Percentiles rank a stretch among this genome's conserved stretches.
phyloP scores from a whole-genome alignment of 2,797 vertebrate genomes.

The Mus spretus region DNA sequence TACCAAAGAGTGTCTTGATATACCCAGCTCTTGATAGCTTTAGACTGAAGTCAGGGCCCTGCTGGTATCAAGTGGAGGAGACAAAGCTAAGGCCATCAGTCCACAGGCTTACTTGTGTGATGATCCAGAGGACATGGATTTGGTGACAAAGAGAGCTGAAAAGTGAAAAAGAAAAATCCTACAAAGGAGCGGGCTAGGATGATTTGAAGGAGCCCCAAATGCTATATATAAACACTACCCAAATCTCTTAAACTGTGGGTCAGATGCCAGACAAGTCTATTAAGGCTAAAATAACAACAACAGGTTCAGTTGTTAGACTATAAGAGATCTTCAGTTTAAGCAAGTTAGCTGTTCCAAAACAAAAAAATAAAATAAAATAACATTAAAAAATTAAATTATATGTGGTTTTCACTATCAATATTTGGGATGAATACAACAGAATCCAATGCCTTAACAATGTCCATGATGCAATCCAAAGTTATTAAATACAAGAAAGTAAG shows the following conservation, averaged over 20 bases:
- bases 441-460: not conserved
- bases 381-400: not conserved
- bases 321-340: not conserved
- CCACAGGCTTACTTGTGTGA: not conserved
- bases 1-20: not conserved
- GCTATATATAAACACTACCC: not conserved
- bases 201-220: not conserved
- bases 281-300: constrained; percentile 16
- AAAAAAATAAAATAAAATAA: not conserved
- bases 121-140: not conserved
- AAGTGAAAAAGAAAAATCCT: not conserved
- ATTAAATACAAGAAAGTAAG: constrained; percentile 8
- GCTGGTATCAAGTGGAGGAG: not conserved
- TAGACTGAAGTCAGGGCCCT: not conserved
- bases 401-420: not conserved
- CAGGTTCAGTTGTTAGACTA: not conserved
- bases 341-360: not conserved
- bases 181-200: not conserved
- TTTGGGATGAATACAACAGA: constrained; percentile 40
- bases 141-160: not conserved
- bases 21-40: not conserved
- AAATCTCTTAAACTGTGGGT: not conserved
- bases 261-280: not conserved
- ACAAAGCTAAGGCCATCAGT: not conserved
- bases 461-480: constrained; percentile 5